Percentiles rank a stretch among this genome's conserved stretches.
Evolutionary conservation across 2,888 invertebrate species (phyloP).

Genomic region (Conus canariensis): DNA sequence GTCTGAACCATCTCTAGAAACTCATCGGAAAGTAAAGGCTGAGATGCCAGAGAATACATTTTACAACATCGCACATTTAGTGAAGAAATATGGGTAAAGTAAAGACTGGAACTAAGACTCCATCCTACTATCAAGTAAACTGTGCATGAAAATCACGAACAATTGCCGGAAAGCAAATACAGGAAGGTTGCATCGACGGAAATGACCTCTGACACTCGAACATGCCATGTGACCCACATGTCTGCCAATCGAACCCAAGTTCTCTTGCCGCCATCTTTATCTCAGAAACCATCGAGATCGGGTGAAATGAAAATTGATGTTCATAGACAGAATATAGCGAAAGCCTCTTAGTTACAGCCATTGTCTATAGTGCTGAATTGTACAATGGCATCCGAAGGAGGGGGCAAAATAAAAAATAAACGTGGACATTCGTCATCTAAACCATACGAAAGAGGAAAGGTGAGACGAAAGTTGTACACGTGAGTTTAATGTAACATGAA

Average conservation of each 20-base stretch:
- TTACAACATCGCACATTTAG: too few relatives aligned
- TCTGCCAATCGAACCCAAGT: slow-evolving; percentile 57
- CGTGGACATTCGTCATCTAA: slow-evolving; percentile 54
- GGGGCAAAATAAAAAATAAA: slow-evolving; percentile 61
- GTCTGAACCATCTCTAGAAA: too few relatives aligned
- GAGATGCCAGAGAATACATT: too few relatives aligned
- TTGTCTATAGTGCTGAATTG: slow-evolving; percentile 30
- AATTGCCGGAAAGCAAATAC: too few relatives aligned
- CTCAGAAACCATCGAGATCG: slow-evolving; percentile 50
- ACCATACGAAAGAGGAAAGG: slow-evolving; percentile 61
- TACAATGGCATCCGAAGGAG: slow-evolving; percentile 59
- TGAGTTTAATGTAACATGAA: slow-evolving; percentile 38
- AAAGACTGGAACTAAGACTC: too few relatives aligned
- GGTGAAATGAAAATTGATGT: slow-evolving; percentile 44
- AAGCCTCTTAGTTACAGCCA: slow-evolving; percentile 34
- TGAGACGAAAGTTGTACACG: slow-evolving; percentile 52
- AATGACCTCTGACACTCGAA: slow-evolving; percentile 45
- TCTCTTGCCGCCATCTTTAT: slow-evolving; percentile 69
- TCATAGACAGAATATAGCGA: slow-evolving; percentile 29
- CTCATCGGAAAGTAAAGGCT: too few relatives aligned
- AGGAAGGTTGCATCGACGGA: slow-evolving; percentile 16
- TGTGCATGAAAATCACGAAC: too few relatives aligned
- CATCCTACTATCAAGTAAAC: too few relatives aligned
- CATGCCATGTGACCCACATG: slow-evolving; percentile 57
- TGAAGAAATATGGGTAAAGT: too few relatives aligned